Conservation (phyloP, 2,797 vertebrate species). For the Alosa sapidissima region DNA sequence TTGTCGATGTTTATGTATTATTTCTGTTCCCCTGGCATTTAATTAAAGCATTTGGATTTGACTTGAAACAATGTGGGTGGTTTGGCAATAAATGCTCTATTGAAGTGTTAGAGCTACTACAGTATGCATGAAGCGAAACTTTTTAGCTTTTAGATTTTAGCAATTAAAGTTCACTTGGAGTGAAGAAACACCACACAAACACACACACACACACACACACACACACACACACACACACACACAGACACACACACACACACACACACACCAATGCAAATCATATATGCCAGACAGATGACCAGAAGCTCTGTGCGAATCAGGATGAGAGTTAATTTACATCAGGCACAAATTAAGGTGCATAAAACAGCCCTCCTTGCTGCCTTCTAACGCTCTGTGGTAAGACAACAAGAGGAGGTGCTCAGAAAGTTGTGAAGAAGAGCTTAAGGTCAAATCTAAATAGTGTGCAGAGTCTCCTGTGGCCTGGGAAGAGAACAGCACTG, state of each 20-base stretch:
- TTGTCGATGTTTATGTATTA: not conserved
- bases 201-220: not conserved
- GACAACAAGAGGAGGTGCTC: constrained; percentile 4
- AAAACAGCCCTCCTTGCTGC: not conserved
- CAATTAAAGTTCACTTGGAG: not conserved
- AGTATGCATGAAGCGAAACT: not conserved
- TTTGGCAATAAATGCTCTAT: not conserved
- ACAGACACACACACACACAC: not conserved
- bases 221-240: not conserved
- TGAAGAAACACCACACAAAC: not conserved
- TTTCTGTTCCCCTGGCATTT: not conserved
- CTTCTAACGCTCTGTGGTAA: not conserved
- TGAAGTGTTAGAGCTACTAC: not conserved
- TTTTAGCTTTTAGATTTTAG: not conserved
- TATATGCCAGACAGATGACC: not conserved
- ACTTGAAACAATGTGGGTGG: not conserved
- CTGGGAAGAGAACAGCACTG: not conserved
- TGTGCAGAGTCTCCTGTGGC: constrained; percentile 29
- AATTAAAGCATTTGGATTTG: not conserved
- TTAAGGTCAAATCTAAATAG: constrained; percentile 44
- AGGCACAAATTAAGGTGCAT: not conserved
- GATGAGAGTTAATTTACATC: not conserved
- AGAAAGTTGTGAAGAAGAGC: constrained; percentile 28
- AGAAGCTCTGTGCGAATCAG: not conserved
- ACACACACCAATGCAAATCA: not conserved